Conservation (phyloP, 2,797 vertebrate species). For the Siniperca scherzeri region DNA sequence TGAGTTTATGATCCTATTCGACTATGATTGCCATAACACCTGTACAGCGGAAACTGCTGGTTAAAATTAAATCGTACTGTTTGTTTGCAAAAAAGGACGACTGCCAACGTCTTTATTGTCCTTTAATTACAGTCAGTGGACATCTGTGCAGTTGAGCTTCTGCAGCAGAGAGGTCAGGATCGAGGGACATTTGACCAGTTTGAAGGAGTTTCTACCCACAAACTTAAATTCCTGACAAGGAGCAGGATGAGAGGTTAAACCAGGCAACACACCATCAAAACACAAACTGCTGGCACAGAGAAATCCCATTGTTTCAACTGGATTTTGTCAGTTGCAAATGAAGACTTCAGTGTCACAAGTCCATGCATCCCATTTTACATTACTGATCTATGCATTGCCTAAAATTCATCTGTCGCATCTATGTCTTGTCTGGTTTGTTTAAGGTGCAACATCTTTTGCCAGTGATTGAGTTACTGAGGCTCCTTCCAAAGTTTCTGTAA, state of each 20-base stretch:
- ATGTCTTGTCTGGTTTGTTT: neutral
- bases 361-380: neutral
- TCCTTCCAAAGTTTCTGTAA: neutral
- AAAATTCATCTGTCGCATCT: neutral
- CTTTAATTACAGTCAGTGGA: slow-evolving; percentile 41
- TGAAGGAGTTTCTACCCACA: slow-evolving; percentile 38
- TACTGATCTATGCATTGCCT: neutral
- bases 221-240: slow-evolving; percentile 26
- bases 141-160: neutral
- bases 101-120: slow-evolving; percentile 22
- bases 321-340: neutral
- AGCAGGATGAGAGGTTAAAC: slow-evolving; percentile 33
- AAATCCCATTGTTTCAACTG: slow-evolving; percentile 1
- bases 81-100: slow-evolving; percentile 13
- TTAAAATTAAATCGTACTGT: neutral
- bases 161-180: slow-evolving; percentile 33
- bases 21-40: neutral
- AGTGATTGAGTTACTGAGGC: neutral
- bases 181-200: slow-evolving; percentile 28
- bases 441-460: neutral
- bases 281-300: slow-evolving; percentile 22
- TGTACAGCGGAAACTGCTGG: neutral
- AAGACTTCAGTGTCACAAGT: slow-evolving; percentile 14
- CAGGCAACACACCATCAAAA: slow-evolving; percentile 25
- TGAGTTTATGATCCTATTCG: neutral